Evolutionary conservation across 1,140 invertebrate genomes (phyloP), one percentile per base, ranked within the genome.

Genomic region (Drosophila obscura): DNA sequence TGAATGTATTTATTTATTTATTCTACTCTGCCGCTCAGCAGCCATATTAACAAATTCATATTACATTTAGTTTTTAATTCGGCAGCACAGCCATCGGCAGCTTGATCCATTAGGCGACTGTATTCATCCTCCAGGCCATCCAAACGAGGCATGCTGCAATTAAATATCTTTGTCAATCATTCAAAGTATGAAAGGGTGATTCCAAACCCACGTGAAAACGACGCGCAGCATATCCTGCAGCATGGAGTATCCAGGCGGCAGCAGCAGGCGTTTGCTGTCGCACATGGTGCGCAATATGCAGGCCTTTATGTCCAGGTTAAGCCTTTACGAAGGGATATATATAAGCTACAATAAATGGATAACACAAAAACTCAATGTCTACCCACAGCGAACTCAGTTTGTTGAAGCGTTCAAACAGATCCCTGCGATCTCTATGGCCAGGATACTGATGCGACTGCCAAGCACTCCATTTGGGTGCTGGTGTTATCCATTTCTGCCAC

Each of bases 161-260:
- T 19, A 45, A 26, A 11, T 50, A 35, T 49, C 7, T 0, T 8
- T 2, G 28, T 31, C 0, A 13, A 9, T 19, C 5, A 56, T 11
- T 13, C 24, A 1, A 0, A 7, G 22, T 4, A 46, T 5, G 0
- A 22, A 1, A 22, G 8, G 0, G 1, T 3, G 2, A 16, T 43
- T 11, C 1, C 16, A 46, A 49, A 84, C 90, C 75, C 16, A 91
- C 90, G 82, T 84, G 2, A 91, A 90, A 3, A 91, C 57, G 6
- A 91, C 57, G 0, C 90, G 65, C 1, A 91, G 16, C 71, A 91
- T 88, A 48, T 91, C 90, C 22, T 91, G 90, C 5, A 88, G 22
- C 82, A 91, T 84, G 15, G 90, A 91, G 19, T 91, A 91, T 3
- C 90, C 90, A 5, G 83, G 83, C 1, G 90, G 90, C 39, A 91